Evolutionary conservation across 2,888 invertebrate genomes (phyloP).

Genomic region (Crocallis elinguaria): DNA sequence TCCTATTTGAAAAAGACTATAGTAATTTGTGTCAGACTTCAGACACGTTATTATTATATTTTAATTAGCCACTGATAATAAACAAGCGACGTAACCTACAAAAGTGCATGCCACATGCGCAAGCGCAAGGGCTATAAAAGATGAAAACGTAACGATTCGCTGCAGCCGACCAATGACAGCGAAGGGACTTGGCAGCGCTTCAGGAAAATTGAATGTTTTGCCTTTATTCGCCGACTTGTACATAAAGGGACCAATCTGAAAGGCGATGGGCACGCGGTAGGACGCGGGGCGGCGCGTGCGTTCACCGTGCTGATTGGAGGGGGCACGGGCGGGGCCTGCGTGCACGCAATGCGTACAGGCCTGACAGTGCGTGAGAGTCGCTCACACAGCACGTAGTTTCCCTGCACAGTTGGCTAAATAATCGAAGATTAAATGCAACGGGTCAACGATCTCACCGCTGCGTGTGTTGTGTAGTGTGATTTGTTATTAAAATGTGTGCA

Average conservation of each 20-base stretch:
- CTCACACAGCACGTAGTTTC: constrained; percentile 44
- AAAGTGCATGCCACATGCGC: constrained; percentile 13
- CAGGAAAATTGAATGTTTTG: constrained; percentile 58
- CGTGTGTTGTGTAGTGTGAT: constrained; percentile 38
- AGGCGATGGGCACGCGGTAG: constrained; percentile 51
- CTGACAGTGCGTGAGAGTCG: constrained; percentile 72
- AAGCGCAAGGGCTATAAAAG: constrained; percentile 19
- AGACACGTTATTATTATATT: constrained; percentile 5
- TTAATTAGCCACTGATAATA: constrained; percentile 11
- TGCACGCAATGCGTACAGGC: constrained; percentile 77
- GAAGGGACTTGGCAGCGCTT: constrained; percentile 62
- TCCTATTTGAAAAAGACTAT: no score
- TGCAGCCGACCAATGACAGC: constrained; percentile 56
- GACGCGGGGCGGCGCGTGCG: constrained; percentile 65
- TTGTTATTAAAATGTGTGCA: constrained; percentile 53
- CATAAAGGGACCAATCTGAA: constrained; percentile 77
- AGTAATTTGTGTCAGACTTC: no score
- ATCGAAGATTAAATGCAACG: constrained; percentile 26
- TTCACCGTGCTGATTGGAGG: constrained; percentile 48
- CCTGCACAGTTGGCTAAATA: constrained; percentile 28
- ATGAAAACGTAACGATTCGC: constrained; percentile 25
- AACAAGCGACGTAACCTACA: constrained; percentile 10
- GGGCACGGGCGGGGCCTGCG: constrained; percentile 64
- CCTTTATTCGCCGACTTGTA: constrained; percentile 62
- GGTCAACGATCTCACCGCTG: constrained; percentile 40